phyloP scores from a whole-genome alignment of 2,797 vertebrate species.

The Xyrichtys novacula region DNA sequence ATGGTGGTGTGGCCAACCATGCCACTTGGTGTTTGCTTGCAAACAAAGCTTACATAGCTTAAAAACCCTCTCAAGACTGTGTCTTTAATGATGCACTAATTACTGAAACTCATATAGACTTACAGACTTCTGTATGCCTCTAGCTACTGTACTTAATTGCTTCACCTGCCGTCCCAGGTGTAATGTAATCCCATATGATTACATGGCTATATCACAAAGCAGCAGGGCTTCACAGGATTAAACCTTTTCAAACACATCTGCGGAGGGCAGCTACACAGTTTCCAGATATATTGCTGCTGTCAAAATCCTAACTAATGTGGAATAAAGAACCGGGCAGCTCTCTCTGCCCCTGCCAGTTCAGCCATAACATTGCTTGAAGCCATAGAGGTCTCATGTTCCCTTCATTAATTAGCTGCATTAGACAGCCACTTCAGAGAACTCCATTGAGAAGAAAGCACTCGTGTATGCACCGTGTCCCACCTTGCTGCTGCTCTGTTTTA shows the following conservation, averaged over 20 bases:
- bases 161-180: conserved; percentile 53
- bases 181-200: conserved; percentile 53
- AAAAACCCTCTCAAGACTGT: conserved; percentile 5
- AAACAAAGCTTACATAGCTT: not conserved
- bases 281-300: conserved; percentile 58
- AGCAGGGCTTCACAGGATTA: conserved; percentile 16
- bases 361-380: conserved; percentile 60
- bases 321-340: conserved; percentile 48
- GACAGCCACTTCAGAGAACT: conserved; percentile 19
- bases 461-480: not conserved
- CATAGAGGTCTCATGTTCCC: conserved; percentile 57
- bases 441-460: conserved; percentile 16
- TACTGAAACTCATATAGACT: conserved; percentile 27
- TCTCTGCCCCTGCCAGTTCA: conserved; percentile 47
- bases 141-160: conserved; percentile 49
- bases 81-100: conserved; percentile 28
- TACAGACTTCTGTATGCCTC: conserved; percentile 7
- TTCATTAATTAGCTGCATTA: conserved; percentile 71
- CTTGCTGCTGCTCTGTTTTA: not conserved
- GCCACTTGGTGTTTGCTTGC: not conserved
- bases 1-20: not conserved
- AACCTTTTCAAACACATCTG: conserved; percentile 37
- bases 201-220: conserved; percentile 43
- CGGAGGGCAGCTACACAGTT: conserved; percentile 26
- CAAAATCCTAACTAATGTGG: conserved; percentile 63